A percentile compares a stretch with the other conserved stretches of the same genome.
phyloP scores from a whole-genome alignment of 2,888 invertebrate genomes.

The Parnassius orleans region DNA sequence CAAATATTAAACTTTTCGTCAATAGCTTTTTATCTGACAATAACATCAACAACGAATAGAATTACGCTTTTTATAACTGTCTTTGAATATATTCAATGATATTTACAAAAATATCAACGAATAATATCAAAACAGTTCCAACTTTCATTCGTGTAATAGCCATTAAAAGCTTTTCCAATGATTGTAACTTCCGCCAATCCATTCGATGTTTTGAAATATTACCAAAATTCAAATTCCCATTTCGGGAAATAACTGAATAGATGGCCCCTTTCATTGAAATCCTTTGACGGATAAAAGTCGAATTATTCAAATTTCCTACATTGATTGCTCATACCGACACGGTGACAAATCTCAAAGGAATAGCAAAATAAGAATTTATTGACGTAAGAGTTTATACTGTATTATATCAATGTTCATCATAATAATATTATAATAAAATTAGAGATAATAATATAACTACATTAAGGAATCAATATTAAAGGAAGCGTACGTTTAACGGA shows the following conservation, averaged over 20 bases:
- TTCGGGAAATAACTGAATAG: conserved; percentile 36
- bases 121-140: conserved; percentile 12
- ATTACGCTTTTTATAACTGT: conserved; percentile 5
- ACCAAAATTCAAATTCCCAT: conserved; percentile 38
- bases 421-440: conserved; percentile 22
- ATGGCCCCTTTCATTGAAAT: conserved; percentile 39
- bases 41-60: not conserved
- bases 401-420: conserved; percentile 36
- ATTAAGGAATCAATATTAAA: conserved; percentile 18
- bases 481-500: conserved; percentile 23
- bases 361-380: conserved; percentile 39
- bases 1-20: conserved; percentile 16
- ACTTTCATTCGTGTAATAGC: conserved; percentile 18
- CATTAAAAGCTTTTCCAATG: conserved; percentile 26
- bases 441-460: conserved; percentile 6
- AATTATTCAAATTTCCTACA: conserved; percentile 42
- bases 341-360: conserved; percentile 37
- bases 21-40: conserved; percentile 3
- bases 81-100: not conserved
- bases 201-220: conserved; percentile 28
- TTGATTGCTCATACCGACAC: conserved; percentile 42
- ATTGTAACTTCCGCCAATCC: conserved; percentile 26
- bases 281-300: conserved; percentile 44
- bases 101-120: conserved; percentile 5
- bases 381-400: conserved; percentile 38